Conservation (phyloP, 2,113 vertebrate genomes). For the Alligator mississippiensis region DNA sequence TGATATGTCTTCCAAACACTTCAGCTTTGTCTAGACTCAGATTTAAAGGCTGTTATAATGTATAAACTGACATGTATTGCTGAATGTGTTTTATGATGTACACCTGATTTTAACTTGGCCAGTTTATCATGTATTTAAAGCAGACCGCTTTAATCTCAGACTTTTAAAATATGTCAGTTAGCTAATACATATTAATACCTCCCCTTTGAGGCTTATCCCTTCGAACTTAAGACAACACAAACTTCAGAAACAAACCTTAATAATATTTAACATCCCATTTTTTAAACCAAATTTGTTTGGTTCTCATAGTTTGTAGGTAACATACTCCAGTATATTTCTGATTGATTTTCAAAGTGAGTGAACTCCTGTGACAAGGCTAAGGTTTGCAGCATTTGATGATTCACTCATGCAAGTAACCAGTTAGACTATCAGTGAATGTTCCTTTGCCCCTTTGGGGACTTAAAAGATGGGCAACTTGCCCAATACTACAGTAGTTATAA, state of each 20-base stretch:
- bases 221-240: background rate
- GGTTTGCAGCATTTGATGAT: background rate
- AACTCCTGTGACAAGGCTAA: background rate
- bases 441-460: background rate
- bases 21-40: background rate
- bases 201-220: background rate
- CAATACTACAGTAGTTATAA: background rate
- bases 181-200: background rate
- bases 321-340: background rate
- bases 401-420: background rate
- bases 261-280: background rate
- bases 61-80: background rate
- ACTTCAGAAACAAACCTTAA: background rate
- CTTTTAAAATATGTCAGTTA: background rate
- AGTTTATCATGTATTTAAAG: background rate
- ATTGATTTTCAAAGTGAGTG: background rate
- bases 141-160: background rate
- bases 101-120: background rate
- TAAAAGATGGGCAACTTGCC: background rate
- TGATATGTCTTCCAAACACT: rapidly evolving
- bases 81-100: background rate
- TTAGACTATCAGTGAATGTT: background rate
- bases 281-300: background rate
- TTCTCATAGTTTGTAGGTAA: background rate
- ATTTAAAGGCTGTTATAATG: background rate